Evolutionary conservation across 35 echinoderm and acorn worm genomes (phyloP), one percentile per base, ranked within the genome.

Genomic region (Strongylocentrotus purpuratus): DNA sequence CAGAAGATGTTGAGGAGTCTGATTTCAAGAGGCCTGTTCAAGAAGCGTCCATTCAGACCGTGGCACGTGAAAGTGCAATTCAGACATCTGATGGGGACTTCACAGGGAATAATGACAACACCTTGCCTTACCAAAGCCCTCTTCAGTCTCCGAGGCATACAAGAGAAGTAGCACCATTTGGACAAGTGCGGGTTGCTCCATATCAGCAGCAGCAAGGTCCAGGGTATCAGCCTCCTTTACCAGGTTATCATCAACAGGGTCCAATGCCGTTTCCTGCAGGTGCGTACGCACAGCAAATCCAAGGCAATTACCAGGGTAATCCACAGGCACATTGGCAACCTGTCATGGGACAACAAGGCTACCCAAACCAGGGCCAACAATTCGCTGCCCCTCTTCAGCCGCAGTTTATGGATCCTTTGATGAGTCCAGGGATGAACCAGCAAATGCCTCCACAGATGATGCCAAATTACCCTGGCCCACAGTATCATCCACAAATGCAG

Each of bases 371-470:
- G 20, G 18, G 47, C 33, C 94, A 94, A 32, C 31, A 32, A 8
- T 86, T 85, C 32, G 78, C 78, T 5, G 59, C 78, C 78, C 94
- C 59, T 15, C 65, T 85, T 41, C 94, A 93, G 90, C 88, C 65
- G 85, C 89, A 47, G 22, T 60, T 71, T 18, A 46, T 71, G n/a
- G 91, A 93, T 85, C 95, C 33, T 48, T n/a, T 46, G 58, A 78
- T 92, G 87, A 95, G 31, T 48, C 94, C 41, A 91, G 86, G 52
- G 58, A 95, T 48, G 46, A 86, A 94, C 17, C 93, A 90, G n/a
- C 95, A 85, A 35, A n/a, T 32, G 18, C 85, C 25, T n/a, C 86
- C 25, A 46, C 71, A 52, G n/a, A 95, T 88, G 41, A 48, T 95
- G 85, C 31, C 90, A 33, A 93, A n/a, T 47, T 93, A 50, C 48